A percentile compares a stretch with the other conserved stretches of the same genome.
These are phyloP conservation scores for Mastomys natalensis DNA, from an alignment of 2,113 vertebrate species.

Conservation along the genomic window DNA sequence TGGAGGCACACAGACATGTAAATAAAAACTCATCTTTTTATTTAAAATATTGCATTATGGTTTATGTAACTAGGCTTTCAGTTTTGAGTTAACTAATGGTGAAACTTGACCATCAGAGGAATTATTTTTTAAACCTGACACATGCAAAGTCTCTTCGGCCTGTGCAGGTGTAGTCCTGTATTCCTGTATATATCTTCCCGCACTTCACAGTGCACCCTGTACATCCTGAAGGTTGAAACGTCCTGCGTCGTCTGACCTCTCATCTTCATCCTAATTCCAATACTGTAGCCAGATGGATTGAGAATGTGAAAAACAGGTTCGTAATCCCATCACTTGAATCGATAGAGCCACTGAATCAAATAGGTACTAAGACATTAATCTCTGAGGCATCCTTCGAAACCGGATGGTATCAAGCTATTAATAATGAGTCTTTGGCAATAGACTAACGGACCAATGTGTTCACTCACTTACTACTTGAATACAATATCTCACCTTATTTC, in stretches of 20 bases:
- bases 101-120: background rate
- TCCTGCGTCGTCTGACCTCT: background rate
- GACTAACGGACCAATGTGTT: conserved; percentile 11
- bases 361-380: conserved; percentile 24
- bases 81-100: conserved; percentile 11
- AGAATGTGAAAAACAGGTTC: conserved; percentile 41
- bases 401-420: conserved; percentile 1
- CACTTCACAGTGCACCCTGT: background rate
- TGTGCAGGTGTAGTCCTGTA: background rate
- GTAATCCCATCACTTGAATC: conserved; percentile 45
- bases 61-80: background rate
- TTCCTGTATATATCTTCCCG: background rate
- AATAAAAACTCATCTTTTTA: background rate
- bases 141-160: background rate
- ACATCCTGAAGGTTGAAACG: background rate
- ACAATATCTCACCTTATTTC: conserved; percentile 4
- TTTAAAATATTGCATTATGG: background rate
- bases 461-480: background rate
- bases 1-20: background rate
- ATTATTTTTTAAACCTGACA: background rate
- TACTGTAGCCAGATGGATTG: conserved; percentile 6
- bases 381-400: conserved; percentile 35
- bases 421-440: conserved; percentile 39
- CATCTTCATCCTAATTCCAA: background rate
- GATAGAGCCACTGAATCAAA: conserved; percentile 44